These are phyloP conservation scores for Drosophila gaucha DNA, from an alignment of 2,888 invertebrate genomes.

Conservation along the genomic window DNA sequence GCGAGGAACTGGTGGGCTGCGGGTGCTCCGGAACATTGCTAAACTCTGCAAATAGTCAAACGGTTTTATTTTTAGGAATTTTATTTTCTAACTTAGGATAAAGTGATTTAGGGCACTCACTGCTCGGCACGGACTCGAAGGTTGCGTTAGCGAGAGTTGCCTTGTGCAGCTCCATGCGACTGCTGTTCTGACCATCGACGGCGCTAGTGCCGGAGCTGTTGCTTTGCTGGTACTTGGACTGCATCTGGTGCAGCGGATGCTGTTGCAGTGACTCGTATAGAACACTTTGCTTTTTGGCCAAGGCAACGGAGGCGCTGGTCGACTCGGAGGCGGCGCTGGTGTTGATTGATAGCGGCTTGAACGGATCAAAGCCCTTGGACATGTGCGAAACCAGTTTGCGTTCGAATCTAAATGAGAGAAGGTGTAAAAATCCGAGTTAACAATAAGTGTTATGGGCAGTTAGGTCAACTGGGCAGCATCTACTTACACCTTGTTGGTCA, in stretches of 20 bases:
- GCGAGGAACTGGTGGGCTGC: slow-evolving; percentile 33
- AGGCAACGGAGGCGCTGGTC: slow-evolving; percentile 18
- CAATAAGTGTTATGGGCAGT: not conserved
- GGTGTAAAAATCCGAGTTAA: not conserved
- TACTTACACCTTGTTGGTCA: slow-evolving; percentile 84
- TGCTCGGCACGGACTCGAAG: slow-evolving; percentile 73
- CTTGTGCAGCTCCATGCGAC: slow-evolving; percentile 83
- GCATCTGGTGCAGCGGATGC: slow-evolving; percentile 80
- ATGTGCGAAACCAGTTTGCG: slow-evolving; percentile 83
- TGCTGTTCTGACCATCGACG: slow-evolving; percentile 80
- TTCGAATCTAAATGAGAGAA: slow-evolving; percentile 74
- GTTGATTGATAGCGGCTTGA: slow-evolving; percentile 83
- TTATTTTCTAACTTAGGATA: not conserved
- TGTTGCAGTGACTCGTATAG: slow-evolving; percentile 82
- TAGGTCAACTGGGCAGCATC: not conserved
- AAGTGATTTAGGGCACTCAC: slow-evolving; percentile 50
- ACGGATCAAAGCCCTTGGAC: slow-evolving; percentile 84
- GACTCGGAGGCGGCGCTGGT: slow-evolving; percentile 67
- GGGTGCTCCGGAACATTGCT: slow-evolving; percentile 63
- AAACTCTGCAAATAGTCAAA: slow-evolving; percentile 57
- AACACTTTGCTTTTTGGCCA: slow-evolving; percentile 75
- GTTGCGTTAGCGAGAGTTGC: slow-evolving; percentile 81
- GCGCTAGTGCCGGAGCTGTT: slow-evolving; percentile 47
- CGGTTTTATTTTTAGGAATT: no score
- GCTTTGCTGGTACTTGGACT: slow-evolving; percentile 60